These are phyloP conservation scores for Entomyzon cyanotis DNA, from an alignment of 2,113 vertebrate genomes.

Conservation along the genomic window DNA sequence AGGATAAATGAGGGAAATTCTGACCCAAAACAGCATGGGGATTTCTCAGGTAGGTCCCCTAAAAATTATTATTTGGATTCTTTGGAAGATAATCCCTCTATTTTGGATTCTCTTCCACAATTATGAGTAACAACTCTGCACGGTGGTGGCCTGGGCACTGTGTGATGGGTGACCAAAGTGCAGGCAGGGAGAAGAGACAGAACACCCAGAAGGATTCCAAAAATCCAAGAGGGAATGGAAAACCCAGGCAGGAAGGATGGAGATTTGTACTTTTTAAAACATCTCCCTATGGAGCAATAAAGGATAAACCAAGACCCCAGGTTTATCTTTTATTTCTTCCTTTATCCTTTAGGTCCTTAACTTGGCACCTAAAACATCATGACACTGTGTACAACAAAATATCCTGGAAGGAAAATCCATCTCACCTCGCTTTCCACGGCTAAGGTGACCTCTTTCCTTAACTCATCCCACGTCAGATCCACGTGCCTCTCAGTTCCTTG, in stretches of 20 bases:
- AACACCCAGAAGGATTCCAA: neutral
- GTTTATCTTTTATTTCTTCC: neutral
- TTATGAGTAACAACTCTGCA: rapidly evolving
- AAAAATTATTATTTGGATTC: neutral
- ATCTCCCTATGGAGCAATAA: neutral
- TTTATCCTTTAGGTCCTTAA: no score
- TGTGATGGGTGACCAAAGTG: neutral
- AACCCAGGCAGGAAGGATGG: neutral
- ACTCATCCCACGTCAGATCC: conserved; percentile 85
- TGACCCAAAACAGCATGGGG: neutral
- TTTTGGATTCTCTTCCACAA: neutral
- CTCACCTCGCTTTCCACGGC: conserved; percentile 90
- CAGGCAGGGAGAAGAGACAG: rapidly evolving
- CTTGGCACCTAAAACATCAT: neutral
- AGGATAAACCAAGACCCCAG: neutral
- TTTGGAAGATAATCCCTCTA: neutral
- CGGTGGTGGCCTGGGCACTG: neutral
- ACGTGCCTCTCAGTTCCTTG: conserved; percentile 78
- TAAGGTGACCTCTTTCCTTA: conserved; percentile 91
- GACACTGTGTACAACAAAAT: rapidly evolving
- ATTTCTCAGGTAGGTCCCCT: neutral
- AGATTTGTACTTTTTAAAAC: neutral
- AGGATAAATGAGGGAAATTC: neutral
- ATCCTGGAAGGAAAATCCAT: neutral
- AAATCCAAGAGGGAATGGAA: neutral